These are phyloP conservation scores for Metaphire vulgaris DNA, from an alignment of 1,140 invertebrate species.

Conservation along the genomic window DNA sequence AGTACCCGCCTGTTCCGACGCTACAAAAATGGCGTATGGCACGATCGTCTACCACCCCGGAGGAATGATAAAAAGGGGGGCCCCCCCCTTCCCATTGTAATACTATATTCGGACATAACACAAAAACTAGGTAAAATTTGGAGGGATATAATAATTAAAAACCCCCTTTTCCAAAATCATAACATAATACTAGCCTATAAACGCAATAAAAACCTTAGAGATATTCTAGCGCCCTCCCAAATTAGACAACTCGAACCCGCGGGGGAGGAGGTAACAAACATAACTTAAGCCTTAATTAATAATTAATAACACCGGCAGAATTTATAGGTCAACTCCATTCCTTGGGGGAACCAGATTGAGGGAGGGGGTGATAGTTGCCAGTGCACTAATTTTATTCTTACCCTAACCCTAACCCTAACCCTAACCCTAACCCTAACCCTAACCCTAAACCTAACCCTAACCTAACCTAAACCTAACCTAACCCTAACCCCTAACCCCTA, in stretches of 20 bases:
- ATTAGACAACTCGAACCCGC: too few relatives aligned
- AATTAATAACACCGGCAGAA: background rate
- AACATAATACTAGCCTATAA: background rate
- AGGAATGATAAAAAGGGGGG: background rate
- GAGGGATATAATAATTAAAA: background rate
- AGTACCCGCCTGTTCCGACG: background rate
- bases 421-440: constrained; percentile 25
- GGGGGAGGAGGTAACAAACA: too few relatives aligned
- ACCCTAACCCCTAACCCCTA: constrained; percentile 22
- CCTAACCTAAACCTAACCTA: constrained; percentile 5
- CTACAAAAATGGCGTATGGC: background rate
- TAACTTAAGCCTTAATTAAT: too few relatives aligned
- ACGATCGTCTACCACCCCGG: background rate
- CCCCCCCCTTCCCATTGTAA: background rate
- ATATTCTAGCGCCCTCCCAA: background rate
- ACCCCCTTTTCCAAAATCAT: background rate
- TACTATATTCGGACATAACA: background rate
- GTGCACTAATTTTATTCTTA: constrained; percentile 10
- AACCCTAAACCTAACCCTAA: constrained; percentile 24
- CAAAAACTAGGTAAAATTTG: background rate
- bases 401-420: constrained; percentile 32
- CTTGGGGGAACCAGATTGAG: background rate
- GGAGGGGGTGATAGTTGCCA: background rate
- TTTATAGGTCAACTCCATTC: background rate
- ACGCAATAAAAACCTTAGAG: background rate